Conservation (phyloP, 2,888 invertebrate species). For the Hipparchia semele region DNA sequence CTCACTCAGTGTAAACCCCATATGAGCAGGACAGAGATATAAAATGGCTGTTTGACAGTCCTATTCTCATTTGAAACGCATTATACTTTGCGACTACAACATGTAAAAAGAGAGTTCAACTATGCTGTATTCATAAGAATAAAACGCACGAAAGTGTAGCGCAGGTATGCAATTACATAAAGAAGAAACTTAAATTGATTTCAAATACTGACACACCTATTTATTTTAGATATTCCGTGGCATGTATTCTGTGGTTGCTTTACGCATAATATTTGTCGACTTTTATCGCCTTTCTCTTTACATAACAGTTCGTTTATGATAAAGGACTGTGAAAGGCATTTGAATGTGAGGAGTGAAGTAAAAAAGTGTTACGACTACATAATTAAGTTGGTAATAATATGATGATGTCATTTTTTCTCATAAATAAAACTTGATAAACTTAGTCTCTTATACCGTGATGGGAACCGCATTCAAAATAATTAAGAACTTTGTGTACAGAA, state of each 20-base stretch:
- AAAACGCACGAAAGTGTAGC: slow-evolving; percentile 1
- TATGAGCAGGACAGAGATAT: no score
- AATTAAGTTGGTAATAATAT: slow-evolving; percentile 9
- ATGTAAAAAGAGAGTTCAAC: neutral
- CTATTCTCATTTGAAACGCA: no score
- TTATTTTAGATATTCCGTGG: slow-evolving; percentile 24
- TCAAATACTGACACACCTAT: slow-evolving; percentile 11
- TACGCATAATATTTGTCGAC: slow-evolving; percentile 31
- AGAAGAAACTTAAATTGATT: slow-evolving; percentile 27
- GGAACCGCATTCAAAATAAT: neutral
- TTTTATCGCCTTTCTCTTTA: slow-evolving; percentile 36
- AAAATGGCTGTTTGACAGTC: no score
- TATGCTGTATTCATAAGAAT: neutral
- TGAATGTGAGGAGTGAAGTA: slow-evolving; percentile 14
- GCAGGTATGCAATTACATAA: slow-evolving; percentile 13
- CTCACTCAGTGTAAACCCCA: no score
- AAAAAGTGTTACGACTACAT: slow-evolving; percentile 11
- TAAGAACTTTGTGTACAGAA: neutral
- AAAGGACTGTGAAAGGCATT: slow-evolving; percentile 28
- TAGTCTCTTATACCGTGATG: neutral
- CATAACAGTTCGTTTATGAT: slow-evolving; percentile 22
- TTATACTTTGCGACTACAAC: neutral
- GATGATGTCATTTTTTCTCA: slow-evolving; percentile 9
- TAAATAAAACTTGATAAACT: neutral
- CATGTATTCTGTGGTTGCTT: slow-evolving; percentile 12